A percentile compares a stretch with the other conserved stretches of the same genome.
Evolutionary conservation across 1,140 invertebrate genomes (phyloP).

Genomic region (Stegodyphus dumicola): DNA sequence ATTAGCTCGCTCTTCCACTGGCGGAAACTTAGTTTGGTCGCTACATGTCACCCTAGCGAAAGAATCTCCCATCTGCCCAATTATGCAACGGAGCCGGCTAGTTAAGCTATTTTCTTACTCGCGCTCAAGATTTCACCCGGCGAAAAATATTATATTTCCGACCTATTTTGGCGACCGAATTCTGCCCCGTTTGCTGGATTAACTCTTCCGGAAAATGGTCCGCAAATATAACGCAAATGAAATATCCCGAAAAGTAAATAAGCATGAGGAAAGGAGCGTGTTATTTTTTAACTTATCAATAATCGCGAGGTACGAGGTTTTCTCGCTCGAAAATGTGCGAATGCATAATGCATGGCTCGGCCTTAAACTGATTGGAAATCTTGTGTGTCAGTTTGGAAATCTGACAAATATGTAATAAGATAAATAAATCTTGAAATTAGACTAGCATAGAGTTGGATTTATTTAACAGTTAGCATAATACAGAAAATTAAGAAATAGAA

Average conservation of each 20-base stretch:
- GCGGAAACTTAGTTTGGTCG: slow-evolving; percentile 58
- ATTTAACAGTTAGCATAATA: too few relatives aligned
- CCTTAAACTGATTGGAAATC: too few relatives aligned
- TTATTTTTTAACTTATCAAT: slow-evolving; percentile 16
- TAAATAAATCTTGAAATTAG: too few relatives aligned
- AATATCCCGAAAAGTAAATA: slow-evolving; percentile 16
- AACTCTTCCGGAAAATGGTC: slow-evolving; percentile 6
- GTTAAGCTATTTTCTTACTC: slow-evolving; percentile 52
- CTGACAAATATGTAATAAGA: too few relatives aligned
- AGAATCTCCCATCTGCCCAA: slow-evolving; percentile 54
- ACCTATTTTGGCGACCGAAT: neutral
- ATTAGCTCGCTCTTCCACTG: slow-evolving; percentile 53
- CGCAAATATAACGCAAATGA: slow-evolving; percentile 51
- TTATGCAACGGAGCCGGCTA: slow-evolving; percentile 59
- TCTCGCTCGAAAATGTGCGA: too few relatives aligned
- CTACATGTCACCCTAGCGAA: slow-evolving; percentile 59
- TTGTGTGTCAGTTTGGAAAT: too few relatives aligned
- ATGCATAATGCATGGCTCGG: too few relatives aligned
- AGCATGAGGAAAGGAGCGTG: neutral
- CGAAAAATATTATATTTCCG: slow-evolving; percentile 42
- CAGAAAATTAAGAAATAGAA: too few relatives aligned
- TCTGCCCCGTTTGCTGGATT: neutral
- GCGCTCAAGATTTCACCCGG: slow-evolving; percentile 9
- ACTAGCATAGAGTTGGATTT: too few relatives aligned
- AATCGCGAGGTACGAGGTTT: too few relatives aligned